A percentile compares a stretch with the other conserved stretches of the same genome.
These are phyloP conservation scores for Chrysodeixis includens DNA, from an alignment of 2,888 invertebrate genomes.

Conservation along the genomic window DNA sequence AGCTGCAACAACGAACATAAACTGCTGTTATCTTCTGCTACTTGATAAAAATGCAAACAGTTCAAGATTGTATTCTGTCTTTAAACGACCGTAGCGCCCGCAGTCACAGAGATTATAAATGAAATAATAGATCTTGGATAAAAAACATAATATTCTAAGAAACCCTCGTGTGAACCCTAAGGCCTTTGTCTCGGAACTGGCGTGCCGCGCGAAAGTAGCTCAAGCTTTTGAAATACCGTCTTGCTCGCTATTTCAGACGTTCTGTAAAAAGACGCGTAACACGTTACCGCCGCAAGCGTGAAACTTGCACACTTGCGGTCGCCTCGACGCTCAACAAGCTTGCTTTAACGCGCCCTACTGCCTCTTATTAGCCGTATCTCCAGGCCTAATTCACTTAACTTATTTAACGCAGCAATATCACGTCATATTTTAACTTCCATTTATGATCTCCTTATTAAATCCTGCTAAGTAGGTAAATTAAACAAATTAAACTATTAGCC, in stretches of 20 bases:
- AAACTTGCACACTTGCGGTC: conserved; percentile 70
- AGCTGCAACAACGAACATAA: conserved; percentile 39
- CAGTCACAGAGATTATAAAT: conserved; percentile 1
- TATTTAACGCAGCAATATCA: conserved; percentile 32
- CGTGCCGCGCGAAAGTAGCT: conserved; percentile 67
- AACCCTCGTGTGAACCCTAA: conserved; percentile 53
- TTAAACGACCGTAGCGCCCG: neutral
- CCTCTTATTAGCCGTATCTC: conserved; percentile 62
- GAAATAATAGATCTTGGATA: neutral
- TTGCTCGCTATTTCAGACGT: conserved; percentile 66
- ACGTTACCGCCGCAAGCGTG: conserved; percentile 59
- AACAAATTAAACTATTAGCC: conserved; percentile 48
- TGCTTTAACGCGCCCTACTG: conserved; percentile 55
- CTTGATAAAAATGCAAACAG: conserved; percentile 27
- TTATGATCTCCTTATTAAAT: conserved; percentile 29
- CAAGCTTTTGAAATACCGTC: conserved; percentile 71
- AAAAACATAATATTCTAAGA: conserved; percentile 2
- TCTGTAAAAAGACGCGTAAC: conserved; percentile 72
- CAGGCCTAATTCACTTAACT: conserved; percentile 53
- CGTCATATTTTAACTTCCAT: conserved; percentile 34
- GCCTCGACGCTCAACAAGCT: conserved; percentile 61
- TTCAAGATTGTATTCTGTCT: conserved; percentile 3
- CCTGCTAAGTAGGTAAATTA: conserved; percentile 36
- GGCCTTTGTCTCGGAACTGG: conserved; percentile 65
- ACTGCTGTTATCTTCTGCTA: conserved; percentile 30